A percentile compares a stretch with the other conserved stretches of the same genome.
Conservation (phyloP, 2,113 vertebrate species). For the Peromyscus californicus region DNA sequence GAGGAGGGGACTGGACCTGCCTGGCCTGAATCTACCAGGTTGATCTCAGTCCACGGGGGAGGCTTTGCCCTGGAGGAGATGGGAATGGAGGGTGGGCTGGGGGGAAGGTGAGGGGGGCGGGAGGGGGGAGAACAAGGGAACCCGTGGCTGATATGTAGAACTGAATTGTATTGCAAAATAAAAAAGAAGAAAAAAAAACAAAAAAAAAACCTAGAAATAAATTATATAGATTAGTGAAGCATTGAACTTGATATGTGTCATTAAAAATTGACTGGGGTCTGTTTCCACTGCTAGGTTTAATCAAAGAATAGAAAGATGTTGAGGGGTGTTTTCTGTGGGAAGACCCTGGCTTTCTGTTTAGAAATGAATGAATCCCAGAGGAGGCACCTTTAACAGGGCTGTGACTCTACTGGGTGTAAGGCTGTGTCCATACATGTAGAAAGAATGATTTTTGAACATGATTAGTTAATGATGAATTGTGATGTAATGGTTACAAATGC, state of each 20-base stretch:
- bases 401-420: neutral
- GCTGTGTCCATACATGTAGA: neutral
- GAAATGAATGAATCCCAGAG: neutral
- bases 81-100: too few species aligned
- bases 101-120: too few species aligned
- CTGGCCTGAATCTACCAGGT: too few species aligned
- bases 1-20: too few species aligned
- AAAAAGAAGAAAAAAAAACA: too few species aligned
- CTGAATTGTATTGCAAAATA: too few species aligned
- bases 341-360: neutral
- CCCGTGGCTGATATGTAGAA: too few species aligned
- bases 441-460: constrained; percentile 16
- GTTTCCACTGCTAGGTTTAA: neutral
- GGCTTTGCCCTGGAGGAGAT: too few species aligned
- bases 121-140: too few species aligned
- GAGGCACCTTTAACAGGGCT: neutral
- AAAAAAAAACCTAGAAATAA: neutral
- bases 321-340: neutral
- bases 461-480: neutral
- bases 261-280: neutral
- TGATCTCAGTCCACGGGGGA: too few species aligned
- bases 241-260: neutral
- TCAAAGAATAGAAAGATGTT: neutral
- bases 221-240: neutral
- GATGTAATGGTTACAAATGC: neutral